Evolutionary conservation across 2,888 invertebrate species (phyloP).

Genomic region (Mechanitis mazaeus): DNA sequence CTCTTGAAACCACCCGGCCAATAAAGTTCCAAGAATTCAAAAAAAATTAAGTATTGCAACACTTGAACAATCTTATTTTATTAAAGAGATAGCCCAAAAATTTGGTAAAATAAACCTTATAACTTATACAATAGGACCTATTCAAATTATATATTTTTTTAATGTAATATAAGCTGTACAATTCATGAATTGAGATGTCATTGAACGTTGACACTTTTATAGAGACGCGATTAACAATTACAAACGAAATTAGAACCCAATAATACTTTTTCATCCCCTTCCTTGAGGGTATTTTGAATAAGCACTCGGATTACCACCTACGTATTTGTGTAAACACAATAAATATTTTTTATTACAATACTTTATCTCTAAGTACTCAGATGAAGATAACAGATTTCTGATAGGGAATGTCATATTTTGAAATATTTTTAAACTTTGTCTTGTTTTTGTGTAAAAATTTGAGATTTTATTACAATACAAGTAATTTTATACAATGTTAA

Average conservation of each 20-base stretch:
- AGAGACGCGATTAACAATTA: slow-evolving; percentile 71
- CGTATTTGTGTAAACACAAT: slow-evolving; percentile 76
- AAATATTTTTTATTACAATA: slow-evolving; percentile 62
- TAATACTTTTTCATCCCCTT: slow-evolving; percentile 69
- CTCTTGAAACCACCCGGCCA: slow-evolving; percentile 34
- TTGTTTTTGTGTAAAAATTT: not conserved
- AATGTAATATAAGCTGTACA: slow-evolving; percentile 47
- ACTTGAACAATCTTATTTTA: slow-evolving; percentile 58
- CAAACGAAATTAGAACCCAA: slow-evolving; percentile 77
- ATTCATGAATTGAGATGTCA: slow-evolving; percentile 68
- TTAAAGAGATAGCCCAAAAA: slow-evolving; percentile 39
- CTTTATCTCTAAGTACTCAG: slow-evolving; percentile 50
- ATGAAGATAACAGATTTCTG: slow-evolving; percentile 52
- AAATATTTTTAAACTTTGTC: slow-evolving; percentile 7
- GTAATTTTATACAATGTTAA: too few species aligned
- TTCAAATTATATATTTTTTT: slow-evolving; percentile 14
- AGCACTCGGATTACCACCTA: slow-evolving; percentile 71
- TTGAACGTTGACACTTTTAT: slow-evolving; percentile 74
- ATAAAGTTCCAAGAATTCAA: slow-evolving; percentile 27
- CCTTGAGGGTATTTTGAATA: slow-evolving; percentile 53
- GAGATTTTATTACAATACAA: not conserved
- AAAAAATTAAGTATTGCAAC: slow-evolving; percentile 37
- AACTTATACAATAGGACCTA: not conserved
- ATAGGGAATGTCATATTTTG: slow-evolving; percentile 26
- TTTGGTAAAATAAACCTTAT: slow-evolving; percentile 17